phyloP scores from a whole-genome alignment of 2,113 vertebrate genomes.

The Pholis gunnellus region DNA sequence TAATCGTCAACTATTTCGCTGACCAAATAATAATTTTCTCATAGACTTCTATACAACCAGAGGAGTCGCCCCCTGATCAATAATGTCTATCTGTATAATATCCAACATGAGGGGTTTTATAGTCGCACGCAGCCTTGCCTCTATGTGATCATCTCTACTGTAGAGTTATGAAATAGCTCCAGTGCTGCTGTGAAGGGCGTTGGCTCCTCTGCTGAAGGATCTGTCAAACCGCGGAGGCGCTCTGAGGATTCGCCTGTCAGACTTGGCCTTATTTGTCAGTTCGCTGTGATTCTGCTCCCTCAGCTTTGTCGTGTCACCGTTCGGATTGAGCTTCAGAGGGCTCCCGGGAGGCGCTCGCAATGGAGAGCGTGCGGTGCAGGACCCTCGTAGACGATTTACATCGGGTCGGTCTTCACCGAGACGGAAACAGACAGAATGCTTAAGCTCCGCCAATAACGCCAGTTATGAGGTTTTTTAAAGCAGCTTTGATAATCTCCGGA shows the following conservation, averaged over 20 bases:
- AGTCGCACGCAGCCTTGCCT: background rate
- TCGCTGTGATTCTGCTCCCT: constrained; percentile 73
- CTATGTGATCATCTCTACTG: constrained; percentile 27
- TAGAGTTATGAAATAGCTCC: constrained; percentile 56
- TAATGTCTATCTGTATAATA: background rate
- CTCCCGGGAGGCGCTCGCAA: constrained; percentile 57
- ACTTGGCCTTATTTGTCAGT: constrained; percentile 77
- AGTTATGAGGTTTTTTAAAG: constrained; percentile 47
- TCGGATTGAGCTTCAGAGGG: constrained; percentile 49
- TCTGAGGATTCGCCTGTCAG: constrained; percentile 75
- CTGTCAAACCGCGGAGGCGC: constrained; percentile 65
- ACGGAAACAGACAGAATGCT: constrained; percentile 41
- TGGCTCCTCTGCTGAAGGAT: constrained; percentile 62
- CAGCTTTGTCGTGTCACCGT: constrained; percentile 70
- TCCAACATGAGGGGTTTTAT: constrained; percentile 5
- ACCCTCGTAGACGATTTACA: constrained; percentile 49
- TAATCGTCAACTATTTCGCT: too few species aligned
- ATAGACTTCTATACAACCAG: too few species aligned
- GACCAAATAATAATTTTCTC: too few species aligned
- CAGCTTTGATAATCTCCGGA: constrained; percentile 36
- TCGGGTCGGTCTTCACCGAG: constrained; percentile 45
- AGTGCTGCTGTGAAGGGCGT: constrained; percentile 55
- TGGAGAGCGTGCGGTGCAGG: constrained; percentile 20
- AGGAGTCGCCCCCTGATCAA: background rate
- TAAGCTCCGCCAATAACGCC: constrained; percentile 14